Conservation (phyloP, 2,113 vertebrate species). For the Pardalotus punctatus region DNA sequence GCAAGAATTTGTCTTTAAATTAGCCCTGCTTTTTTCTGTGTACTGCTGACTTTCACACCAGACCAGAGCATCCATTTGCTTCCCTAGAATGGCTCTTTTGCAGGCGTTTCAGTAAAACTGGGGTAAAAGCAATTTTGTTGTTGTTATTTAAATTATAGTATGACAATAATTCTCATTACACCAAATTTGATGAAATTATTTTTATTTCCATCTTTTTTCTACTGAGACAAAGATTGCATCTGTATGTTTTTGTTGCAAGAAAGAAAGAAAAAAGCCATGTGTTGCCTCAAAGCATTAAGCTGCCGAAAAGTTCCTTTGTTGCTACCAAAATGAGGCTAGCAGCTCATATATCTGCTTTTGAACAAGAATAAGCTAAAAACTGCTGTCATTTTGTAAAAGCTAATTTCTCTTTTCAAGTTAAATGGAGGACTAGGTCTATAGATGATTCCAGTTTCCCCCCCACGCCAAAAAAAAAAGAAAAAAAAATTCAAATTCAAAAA, state of each 20-base stretch:
- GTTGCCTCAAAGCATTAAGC: conserved; percentile 56
- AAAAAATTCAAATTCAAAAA: too few species aligned
- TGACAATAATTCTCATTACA: conserved; percentile 46
- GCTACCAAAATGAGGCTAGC: conserved; percentile 36
- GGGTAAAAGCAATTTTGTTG: conserved; percentile 9
- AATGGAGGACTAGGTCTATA: conserved; percentile 15
- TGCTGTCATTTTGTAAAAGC: conserved; percentile 32
- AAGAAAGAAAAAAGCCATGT: conserved; percentile 51
- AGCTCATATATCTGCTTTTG: conserved; percentile 40
- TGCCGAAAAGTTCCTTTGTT: conserved; percentile 53
- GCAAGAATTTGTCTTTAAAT: conserved; percentile 20
- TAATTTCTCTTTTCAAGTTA: conserved; percentile 59
- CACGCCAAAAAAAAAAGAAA: not conserved
- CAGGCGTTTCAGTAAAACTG: not conserved
- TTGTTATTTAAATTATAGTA: conserved; percentile 49
- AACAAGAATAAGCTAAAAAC: conserved; percentile 47
- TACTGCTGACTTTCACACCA: not conserved
- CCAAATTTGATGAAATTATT: conserved; percentile 47
- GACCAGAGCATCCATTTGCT: not conserved
- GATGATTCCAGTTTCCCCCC: not conserved
- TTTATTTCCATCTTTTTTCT: conserved; percentile 40
- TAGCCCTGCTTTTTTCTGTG: not conserved
- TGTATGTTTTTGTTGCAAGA: conserved; percentile 51
- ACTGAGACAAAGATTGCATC: conserved; percentile 57
- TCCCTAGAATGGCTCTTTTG: not conserved